Evolutionary conservation across 1,140 invertebrate genomes (phyloP), one percentile per base, ranked within the genome.

Genomic region (Araneus ventricosus): DNA sequence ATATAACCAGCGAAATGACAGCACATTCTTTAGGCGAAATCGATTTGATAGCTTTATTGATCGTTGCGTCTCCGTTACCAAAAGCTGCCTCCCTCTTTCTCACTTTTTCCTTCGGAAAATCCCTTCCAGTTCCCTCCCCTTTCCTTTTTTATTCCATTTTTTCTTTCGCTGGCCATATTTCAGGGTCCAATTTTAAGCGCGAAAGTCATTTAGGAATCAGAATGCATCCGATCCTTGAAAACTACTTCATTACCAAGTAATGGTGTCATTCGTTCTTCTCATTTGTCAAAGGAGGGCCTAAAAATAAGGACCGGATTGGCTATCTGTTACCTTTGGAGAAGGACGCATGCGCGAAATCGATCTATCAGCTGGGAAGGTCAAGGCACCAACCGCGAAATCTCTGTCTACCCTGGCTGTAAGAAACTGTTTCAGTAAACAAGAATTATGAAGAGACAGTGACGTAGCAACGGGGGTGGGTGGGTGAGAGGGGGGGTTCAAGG

Each of bases 1-100:
- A 52, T 52, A 14, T 17, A 52, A 14, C 14, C 24, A 67, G 63
- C 63, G n/a, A 67, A 67, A n/a, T 30, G 63, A 27, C 63, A 67
- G 27, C n/a, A 67, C 24, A 67, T 67, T 30, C 24, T 67, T 67
- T 67, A 52, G 0, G 27, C 4, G n/a, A 27, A n/a, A 67, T 67
- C 27, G 63, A 67, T 67, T 67, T 14, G 63, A 67, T 67, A 67
- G 17, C 63, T 27, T 67, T 67, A 67, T 67, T n/a, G 63, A 67
- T n/a, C 63, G 63, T 10, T 22, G 61, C 22, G 24, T 63, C 61
- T 63, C 4, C 61, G n/a, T 63, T 63, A n/a, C 61, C 61, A 63
- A 27, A 67, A n/a, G 8, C n/a, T n/a, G 22, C 6, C 10, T n/a
- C 61, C n/a, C 24, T 8, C 2, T 27, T 27, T 8, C 20, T n/a